These are phyloP conservation scores for Drosophila quadrilineata DNA, from an alignment of 1,140 invertebrate species.

Conservation along the genomic window DNA sequence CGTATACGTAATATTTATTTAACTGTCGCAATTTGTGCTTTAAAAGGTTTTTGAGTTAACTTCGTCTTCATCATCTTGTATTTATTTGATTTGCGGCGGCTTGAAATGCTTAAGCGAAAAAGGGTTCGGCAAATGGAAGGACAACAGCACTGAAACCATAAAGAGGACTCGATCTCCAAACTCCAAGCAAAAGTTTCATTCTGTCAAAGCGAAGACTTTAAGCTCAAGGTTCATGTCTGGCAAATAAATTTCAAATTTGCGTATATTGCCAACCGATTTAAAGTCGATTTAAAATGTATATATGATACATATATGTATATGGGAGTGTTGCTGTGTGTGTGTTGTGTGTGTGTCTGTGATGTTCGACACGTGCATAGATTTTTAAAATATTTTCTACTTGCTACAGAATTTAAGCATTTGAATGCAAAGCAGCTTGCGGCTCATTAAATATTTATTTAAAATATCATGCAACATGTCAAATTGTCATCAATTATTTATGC, in stretches of 20 bases:
- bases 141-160: not conserved
- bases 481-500: too few relatives aligned
- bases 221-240: not conserved
- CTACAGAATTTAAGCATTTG: not conserved
- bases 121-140: constrained; percentile 5
- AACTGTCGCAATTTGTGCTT: constrained; percentile 39
- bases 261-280: constrained; percentile 19
- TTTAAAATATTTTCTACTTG: not conserved
- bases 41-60: constrained; percentile 31
- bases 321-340: not conserved
- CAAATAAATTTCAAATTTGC: constrained; percentile 20
- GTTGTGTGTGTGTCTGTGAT: not conserved
- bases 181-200: not conserved
- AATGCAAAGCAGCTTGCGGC: not conserved
- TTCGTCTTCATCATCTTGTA: constrained; percentile 3
- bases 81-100: constrained; percentile 25
- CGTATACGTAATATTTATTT: constrained; percentile 69
- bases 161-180: not conserved
- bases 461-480: too few relatives aligned
- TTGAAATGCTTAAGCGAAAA: constrained; percentile 20
- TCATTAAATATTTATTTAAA: not conserved
- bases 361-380: constrained; percentile 13
- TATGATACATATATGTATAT: not conserved
- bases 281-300: constrained; percentile 3
- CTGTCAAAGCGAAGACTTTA: not conserved